These are phyloP conservation scores for Tenrec ecaudatus DNA, from an alignment of 2,113 vertebrate species.

Conservation along the genomic window DNA sequence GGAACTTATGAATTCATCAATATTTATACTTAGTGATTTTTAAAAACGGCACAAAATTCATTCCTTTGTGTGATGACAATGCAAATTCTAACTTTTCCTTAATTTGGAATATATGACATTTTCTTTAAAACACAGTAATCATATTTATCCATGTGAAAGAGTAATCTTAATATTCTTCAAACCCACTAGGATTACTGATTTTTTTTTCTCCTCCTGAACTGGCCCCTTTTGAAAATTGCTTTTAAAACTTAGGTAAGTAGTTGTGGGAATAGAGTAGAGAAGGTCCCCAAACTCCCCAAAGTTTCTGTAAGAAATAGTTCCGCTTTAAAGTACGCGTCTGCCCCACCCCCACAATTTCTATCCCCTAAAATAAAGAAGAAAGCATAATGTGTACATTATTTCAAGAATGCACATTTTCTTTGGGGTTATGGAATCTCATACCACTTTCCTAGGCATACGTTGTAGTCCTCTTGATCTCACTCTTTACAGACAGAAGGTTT, in stretches of 20 bases:
- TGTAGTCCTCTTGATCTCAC: neutral
- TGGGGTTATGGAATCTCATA: neutral
- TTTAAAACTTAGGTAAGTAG: neutral
- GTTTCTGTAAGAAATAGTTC: slow-evolving; percentile 39
- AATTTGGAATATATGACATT: slow-evolving; percentile 34
- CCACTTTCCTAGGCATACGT: slow-evolving; percentile 38
- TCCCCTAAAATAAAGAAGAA: no score
- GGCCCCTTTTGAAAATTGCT: slow-evolving; percentile 6
- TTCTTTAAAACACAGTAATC: slow-evolving; percentile 39
- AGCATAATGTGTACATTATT: neutral
- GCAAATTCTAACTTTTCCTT: slow-evolving; percentile 1
- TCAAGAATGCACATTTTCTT: slow-evolving; percentile 49
- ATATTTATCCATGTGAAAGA: slow-evolving; percentile 46
- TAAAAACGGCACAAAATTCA: neutral
- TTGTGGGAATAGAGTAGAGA: neutral
- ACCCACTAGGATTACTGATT: neutral
- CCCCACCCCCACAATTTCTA: no score
- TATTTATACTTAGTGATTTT: slow-evolving; percentile 42
- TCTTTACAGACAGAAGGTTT: slow-evolving; percentile 57
- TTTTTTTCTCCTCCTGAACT: slow-evolving; percentile 3
- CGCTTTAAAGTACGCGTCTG: no score
- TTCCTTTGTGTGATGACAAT: slow-evolving; percentile 13
- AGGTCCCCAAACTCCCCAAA: neutral
- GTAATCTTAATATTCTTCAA: neutral
- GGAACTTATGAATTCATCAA: neutral